phyloP scores from a whole-genome alignment of 2,888 invertebrate species.

The Acanthosepion pharaonis region DNA sequence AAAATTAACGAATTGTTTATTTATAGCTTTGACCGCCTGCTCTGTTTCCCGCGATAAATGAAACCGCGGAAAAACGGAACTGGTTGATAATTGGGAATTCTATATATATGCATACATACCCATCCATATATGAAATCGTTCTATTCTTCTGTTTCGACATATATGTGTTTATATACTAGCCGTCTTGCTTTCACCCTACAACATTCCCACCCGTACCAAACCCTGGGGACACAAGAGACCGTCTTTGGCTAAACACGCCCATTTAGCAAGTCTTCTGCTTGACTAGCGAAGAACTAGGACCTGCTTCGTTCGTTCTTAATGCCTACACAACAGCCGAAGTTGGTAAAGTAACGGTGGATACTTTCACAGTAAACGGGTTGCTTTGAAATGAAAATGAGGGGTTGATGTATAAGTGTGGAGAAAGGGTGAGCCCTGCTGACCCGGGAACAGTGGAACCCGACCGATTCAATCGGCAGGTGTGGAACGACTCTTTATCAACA shows the following conservation, averaged over 20 bases:
- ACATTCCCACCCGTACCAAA: background rate
- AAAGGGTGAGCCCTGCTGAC: constrained; percentile 14
- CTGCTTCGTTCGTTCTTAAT: background rate
- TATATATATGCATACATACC: background rate
- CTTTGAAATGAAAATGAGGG: constrained; percentile 3
- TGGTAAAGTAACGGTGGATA: background rate
- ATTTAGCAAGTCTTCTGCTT: constrained; percentile 33
- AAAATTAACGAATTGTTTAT: too few relatives aligned
- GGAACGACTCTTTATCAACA: background rate
- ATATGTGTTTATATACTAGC: background rate
- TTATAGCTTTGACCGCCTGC: too few relatives aligned
- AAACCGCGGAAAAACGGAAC: too few relatives aligned
- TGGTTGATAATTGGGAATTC: too few relatives aligned
- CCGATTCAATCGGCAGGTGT: background rate
- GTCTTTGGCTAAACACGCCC: constrained; percentile 33
- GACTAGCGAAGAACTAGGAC: constrained; percentile 18
- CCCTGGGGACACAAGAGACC: background rate
- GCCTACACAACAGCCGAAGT: background rate
- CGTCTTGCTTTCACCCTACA: background rate
- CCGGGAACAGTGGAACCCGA: background rate
- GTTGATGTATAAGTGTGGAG: background rate
- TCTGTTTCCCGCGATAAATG: too few relatives aligned
- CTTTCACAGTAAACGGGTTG: background rate
- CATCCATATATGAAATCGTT: background rate
- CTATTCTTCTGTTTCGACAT: background rate